These are phyloP conservation scores for Atractosteus spatula DNA, from an alignment of 2,113 vertebrate species.

Conservation along the genomic window DNA sequence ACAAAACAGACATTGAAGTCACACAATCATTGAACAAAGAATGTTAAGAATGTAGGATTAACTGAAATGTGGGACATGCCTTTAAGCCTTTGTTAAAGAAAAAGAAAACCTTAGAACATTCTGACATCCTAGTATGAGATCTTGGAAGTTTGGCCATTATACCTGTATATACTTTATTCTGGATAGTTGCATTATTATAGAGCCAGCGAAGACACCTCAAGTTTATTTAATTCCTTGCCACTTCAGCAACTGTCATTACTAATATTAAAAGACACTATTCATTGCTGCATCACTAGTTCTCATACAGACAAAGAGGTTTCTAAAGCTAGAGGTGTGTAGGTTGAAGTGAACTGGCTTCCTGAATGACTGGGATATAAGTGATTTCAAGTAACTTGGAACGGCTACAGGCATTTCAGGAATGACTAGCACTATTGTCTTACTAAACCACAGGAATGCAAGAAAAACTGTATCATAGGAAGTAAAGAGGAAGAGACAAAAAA, in stretches of 20 bases:
- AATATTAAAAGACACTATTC: slow-evolving; percentile 14
- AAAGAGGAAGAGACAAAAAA: slow-evolving; percentile 27
- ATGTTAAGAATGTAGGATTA: too few species aligned
- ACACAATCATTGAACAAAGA: too few species aligned
- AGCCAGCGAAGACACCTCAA: neutral
- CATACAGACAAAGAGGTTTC: neutral
- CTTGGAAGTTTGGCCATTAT: too few species aligned
- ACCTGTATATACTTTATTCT: too few species aligned
- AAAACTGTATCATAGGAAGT: neutral
- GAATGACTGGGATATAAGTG: slow-evolving; percentile 10
- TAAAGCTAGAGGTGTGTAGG: slow-evolving; percentile 1
- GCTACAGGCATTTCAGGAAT: neutral
- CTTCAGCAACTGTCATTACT: slow-evolving; percentile 7
- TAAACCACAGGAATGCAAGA: too few species aligned
- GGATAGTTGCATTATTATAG: neutral
- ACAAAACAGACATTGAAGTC: too few species aligned
- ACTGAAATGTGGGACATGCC: too few species aligned
- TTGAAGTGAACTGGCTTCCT: neutral
- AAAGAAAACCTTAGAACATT: too few species aligned
- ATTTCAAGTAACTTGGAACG: neutral
- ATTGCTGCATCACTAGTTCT: neutral
- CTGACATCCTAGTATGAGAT: too few species aligned
- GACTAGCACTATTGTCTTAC: too few species aligned
- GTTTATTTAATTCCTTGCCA: neutral
- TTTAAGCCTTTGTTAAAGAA: too few species aligned